Evolutionary conservation across 2,113 vertebrate genomes (phyloP).

Genomic region (Calidris pygmaea): DNA sequence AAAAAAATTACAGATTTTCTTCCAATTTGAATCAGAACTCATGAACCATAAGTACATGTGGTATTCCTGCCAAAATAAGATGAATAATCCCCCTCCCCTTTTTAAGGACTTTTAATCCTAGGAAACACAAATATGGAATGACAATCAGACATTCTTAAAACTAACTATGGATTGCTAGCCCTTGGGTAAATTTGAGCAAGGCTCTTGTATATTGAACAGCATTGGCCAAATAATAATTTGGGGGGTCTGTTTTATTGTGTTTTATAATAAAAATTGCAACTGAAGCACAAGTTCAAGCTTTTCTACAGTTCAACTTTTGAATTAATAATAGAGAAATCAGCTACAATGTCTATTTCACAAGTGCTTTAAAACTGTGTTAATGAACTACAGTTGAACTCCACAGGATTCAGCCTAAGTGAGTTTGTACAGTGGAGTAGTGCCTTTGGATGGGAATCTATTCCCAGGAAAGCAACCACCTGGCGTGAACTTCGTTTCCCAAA

Average conservation of each 20-base stretch:
- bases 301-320: background rate
- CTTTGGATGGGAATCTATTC: background rate
- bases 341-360: background rate
- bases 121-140: background rate
- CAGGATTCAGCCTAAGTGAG: background rate
- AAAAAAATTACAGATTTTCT: background rate
- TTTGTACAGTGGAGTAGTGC: background rate
- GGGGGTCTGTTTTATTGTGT: background rate
- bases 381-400: background rate
- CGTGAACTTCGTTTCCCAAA: background rate
- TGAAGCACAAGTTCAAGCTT: background rate
- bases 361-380: background rate
- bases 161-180: background rate
- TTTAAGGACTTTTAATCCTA: background rate
- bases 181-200: background rate
- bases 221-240: background rate
- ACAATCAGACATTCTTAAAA: background rate
- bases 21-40: background rate
- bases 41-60: background rate
- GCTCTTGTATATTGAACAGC: background rate
- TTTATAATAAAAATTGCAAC: background rate
- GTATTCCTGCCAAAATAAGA: background rate
- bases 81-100: background rate
- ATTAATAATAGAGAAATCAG: background rate
- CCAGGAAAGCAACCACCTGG: background rate